Evolutionary conservation across 2,888 invertebrate genomes (phyloP).

Genomic region (Girardia tigrina): DNA sequence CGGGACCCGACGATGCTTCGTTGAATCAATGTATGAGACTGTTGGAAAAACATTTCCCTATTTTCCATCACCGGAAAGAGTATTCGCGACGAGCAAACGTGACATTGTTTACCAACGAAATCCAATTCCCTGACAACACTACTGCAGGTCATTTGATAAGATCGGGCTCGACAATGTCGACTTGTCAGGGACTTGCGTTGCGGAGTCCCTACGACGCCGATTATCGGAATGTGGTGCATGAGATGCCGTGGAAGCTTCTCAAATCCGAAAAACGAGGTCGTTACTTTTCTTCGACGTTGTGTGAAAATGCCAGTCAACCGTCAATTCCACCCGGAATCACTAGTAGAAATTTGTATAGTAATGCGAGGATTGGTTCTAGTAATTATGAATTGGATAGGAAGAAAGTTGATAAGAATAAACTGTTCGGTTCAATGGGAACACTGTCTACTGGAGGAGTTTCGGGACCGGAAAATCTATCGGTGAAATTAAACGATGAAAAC

Average conservation of each 20-base stretch:
- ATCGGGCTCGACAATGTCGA: neutral
- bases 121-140: conserved; percentile 24
- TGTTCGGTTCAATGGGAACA: neutral
- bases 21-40: conserved; percentile 4
- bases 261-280: neutral
- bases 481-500: too few relatives aligned
- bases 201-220: neutral
- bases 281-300: neutral
- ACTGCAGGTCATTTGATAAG: neutral
- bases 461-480: too few relatives aligned
- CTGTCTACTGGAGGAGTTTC: too few relatives aligned
- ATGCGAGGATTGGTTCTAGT: neutral
- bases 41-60: conserved; percentile 16
- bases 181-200: neutral
- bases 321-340: neutral
- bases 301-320: neutral
- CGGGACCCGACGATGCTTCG: conserved; percentile 20
- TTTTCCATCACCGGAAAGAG: neutral
- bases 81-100: conserved; percentile 27
- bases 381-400: neutral
- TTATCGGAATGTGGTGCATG: neutral
- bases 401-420: neutral
- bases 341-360: neutral
- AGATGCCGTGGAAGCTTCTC: neutral
- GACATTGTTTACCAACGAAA: neutral